Conservation (phyloP, 2,888 invertebrate genomes). For the Pasiphila rectangulata region DNA sequence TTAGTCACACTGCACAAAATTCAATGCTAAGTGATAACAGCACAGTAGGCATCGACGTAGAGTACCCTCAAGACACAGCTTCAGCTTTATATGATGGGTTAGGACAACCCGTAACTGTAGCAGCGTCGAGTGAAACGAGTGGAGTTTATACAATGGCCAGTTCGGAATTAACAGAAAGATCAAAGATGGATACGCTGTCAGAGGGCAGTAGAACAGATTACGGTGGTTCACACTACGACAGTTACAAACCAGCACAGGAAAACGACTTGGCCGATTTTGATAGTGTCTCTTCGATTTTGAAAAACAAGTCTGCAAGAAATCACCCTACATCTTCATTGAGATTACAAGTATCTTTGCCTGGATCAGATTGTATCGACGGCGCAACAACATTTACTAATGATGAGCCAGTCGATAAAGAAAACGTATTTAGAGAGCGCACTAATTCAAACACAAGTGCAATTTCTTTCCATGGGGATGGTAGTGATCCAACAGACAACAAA, state of each 20-base stretch:
- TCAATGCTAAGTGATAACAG: conserved; percentile 88
- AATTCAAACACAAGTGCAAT: conserved; percentile 90
- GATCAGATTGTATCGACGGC: conserved; percentile 79
- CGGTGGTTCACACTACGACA: conserved; percentile 79
- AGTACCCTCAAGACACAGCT: conserved; percentile 80
- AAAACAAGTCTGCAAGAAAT: conserved; percentile 74
- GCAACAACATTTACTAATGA: conserved; percentile 53
- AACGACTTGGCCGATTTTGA: conserved; percentile 75
- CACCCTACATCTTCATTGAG: conserved; percentile 45
- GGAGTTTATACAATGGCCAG: conserved; percentile 91
- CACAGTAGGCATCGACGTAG: conserved; percentile 84
- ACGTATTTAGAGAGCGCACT: conserved; percentile 83
- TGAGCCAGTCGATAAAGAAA: conserved; percentile 72
- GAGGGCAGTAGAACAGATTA: conserved; percentile 70
- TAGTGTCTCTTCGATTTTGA: conserved; percentile 74
- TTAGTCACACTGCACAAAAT: conserved; percentile 93
- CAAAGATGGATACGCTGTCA: conserved; percentile 79
- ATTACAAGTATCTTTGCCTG: conserved; percentile 48
- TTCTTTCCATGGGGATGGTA: conserved; percentile 93
- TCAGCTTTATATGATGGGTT: conserved; percentile 80
- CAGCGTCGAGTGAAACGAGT: conserved; percentile 90
- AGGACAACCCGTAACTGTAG: conserved; percentile 79
- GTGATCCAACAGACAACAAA: conserved; percentile 90
- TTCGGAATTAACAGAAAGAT: conserved; percentile 82
- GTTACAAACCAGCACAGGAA: conserved; percentile 78